Percentiles rank a stretch among this genome's conserved stretches.
Evolutionary conservation across 2,797 vertebrate genomes (phyloP).

Genomic region (Sus cebifrons): DNA sequence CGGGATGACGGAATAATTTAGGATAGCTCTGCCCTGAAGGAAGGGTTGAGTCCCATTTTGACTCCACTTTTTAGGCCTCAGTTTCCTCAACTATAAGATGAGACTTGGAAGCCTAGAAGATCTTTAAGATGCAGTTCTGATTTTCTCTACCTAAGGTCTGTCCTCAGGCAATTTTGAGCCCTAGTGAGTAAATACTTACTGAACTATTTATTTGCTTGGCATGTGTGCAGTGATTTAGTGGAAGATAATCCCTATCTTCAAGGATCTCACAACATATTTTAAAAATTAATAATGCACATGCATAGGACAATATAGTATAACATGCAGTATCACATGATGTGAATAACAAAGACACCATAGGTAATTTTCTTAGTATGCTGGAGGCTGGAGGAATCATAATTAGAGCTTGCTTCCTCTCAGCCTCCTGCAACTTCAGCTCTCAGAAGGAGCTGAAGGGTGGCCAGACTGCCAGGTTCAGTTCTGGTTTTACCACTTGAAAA

Average conservation of each 20-base stretch:
- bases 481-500: not conserved
- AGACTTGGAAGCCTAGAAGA: not conserved
- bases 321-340: not conserved
- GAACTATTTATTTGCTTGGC: not conserved
- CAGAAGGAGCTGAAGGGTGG: not conserved
- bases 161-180: not conserved
- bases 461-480: not conserved
- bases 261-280: not conserved
- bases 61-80: not conserved
- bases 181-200: not conserved
- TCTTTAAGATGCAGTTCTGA: slow-evolving; percentile 8
- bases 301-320: not conserved
- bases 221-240: not conserved
- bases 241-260: not conserved
- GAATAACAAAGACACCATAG: not conserved
- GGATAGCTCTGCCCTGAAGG: not conserved
- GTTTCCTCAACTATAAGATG: not conserved
- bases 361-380: not conserved
- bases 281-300: not conserved
- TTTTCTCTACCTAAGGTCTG: not conserved
- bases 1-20: not conserved
- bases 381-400: not conserved
- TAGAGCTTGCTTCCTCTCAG: not conserved
- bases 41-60: not conserved
- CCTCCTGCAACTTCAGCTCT: not conserved